Evolutionary conservation across 2,797 vertebrate species (phyloP).

Genomic region (Enteromius mattozi): DNA sequence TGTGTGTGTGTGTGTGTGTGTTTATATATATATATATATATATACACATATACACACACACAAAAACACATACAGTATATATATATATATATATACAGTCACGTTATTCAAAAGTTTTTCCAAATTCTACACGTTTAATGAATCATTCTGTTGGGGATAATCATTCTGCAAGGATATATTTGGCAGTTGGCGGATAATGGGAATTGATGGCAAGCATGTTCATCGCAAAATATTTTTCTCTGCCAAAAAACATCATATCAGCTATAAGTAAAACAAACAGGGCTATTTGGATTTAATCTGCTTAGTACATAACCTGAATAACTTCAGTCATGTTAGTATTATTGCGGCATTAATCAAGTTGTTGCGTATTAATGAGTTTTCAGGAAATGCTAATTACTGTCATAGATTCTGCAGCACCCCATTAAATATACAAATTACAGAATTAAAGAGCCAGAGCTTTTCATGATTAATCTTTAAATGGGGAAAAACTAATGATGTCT

Average conservation of each 20-base stretch:
- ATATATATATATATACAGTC: neutral
- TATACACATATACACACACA: too few species aligned
- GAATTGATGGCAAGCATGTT: slow-evolving; percentile 17
- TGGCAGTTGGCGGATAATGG: neutral
- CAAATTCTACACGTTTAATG: neutral
- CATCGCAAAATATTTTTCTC: slow-evolving; percentile 48
- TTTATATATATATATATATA: neutral
- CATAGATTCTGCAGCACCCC: slow-evolving; percentile 99
- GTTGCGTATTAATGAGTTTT: slow-evolving; percentile 99
- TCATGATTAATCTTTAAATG: slow-evolving; percentile 99
- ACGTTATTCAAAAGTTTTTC: neutral
- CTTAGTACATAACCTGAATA: slow-evolving; percentile 99
- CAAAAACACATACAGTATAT: too few species aligned
- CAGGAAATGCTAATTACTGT: slow-evolving; percentile 99
- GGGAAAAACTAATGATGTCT: slow-evolving; percentile 99
- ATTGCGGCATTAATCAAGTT: slow-evolving; percentile 99
- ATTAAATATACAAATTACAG: slow-evolving; percentile 99
- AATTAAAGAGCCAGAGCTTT: slow-evolving; percentile 99
- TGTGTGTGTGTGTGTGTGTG: neutral
- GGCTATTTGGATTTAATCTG: slow-evolving; percentile 98
- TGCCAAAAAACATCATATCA: slow-evolving; percentile 79
- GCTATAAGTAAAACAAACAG: slow-evolving; percentile 89
- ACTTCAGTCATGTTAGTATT: slow-evolving; percentile 99
- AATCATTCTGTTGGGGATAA: neutral
- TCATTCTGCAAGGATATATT: neutral